Base-by-base conservation (phyloP, 1,140 invertebrate genomes). In the Radopholus similis region DNA sequence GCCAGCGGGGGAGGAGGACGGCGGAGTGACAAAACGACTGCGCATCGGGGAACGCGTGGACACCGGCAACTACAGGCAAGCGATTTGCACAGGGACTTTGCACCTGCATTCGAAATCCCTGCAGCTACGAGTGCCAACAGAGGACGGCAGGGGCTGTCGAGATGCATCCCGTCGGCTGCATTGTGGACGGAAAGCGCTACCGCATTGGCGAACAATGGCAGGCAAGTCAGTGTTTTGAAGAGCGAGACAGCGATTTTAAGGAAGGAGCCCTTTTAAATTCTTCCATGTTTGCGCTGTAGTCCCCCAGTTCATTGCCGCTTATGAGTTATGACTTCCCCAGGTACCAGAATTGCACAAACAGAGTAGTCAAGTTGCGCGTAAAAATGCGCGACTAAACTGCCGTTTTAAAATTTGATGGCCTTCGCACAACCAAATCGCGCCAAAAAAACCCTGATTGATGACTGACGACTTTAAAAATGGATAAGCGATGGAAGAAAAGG, bases 91-190 rank as follows among this genome's bases (percentile, higher is more conserved):
- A 63, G 4, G 15, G 9, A 37, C n/a, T 57, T 57, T 57, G n/a
- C 13, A 42, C 40, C 13, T 42, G 40, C 13, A 15, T 15, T 42
- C 40, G 21, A n/a, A 3, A 18, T 0, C n/a, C 55, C 40, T 49
- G 21, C 28, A 47, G 63, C 23, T 68, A 64, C 62, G 51, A 70
- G 67, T 62, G 71, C 51, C 64, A 72, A 53, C 18, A 57, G 32
- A 75, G 57, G 18, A 30, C 37, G 28, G 30, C 49, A 26, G 54
- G 60, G 28, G 35, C 11, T 15, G 34, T 70, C 13, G 26, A 68
- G 34, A 28, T 68, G 23, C 21, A 23, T 11, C 32, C 66, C 13
- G 40, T 68, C 26, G 66, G 55, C 34, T 68, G 66, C 42, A 64
- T 68, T 5, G 35, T 40, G 40, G 56, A 30, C 32, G 63, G 66